These are phyloP conservation scores for Tiliqua scincoides DNA, from an alignment of 2,113 vertebrate genomes.

Conservation along the genomic window DNA sequence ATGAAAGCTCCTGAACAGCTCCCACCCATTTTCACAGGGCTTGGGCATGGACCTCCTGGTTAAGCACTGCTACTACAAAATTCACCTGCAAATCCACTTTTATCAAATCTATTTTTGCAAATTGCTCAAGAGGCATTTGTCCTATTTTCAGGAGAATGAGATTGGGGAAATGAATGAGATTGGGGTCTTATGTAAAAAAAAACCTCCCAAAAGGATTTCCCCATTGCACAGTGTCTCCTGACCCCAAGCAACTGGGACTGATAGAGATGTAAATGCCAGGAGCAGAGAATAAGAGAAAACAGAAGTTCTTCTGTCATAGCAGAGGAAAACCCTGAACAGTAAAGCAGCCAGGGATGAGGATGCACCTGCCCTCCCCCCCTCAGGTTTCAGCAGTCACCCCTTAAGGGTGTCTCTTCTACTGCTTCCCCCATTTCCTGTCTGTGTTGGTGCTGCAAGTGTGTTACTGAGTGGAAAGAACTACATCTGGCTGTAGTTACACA, in stretches of 20 bases:
- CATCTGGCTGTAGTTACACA: neutral
- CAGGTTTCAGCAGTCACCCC: neutral
- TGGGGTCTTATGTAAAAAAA: too few relatives aligned
- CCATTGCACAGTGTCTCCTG: too few relatives aligned
- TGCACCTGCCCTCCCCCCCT: neutral
- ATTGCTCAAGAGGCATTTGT: neutral
- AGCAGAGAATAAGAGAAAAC: too few relatives aligned
- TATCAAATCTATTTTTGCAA: neutral
- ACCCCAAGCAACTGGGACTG: neutral
- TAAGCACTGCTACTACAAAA: neutral
- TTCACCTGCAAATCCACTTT: too few relatives aligned
- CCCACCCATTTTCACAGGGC: fast-evolving
- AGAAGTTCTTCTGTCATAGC: too few relatives aligned
- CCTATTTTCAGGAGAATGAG: neutral
- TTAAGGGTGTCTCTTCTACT: too few relatives aligned
- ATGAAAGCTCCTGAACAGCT: neutral
- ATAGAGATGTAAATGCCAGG: neutral
- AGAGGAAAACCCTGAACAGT: too few relatives aligned
- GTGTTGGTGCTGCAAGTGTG: too few relatives aligned
- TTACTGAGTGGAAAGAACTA: neutral
- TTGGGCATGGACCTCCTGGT: neutral
- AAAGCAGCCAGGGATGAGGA: neutral
- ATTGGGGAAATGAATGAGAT: too few relatives aligned
- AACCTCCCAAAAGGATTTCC: too few relatives aligned
- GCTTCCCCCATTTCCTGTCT: neutral